These are phyloP conservation scores for Cantharis nigra DNA, from an alignment of 2,888 invertebrate genomes.

Conservation along the genomic window DNA sequence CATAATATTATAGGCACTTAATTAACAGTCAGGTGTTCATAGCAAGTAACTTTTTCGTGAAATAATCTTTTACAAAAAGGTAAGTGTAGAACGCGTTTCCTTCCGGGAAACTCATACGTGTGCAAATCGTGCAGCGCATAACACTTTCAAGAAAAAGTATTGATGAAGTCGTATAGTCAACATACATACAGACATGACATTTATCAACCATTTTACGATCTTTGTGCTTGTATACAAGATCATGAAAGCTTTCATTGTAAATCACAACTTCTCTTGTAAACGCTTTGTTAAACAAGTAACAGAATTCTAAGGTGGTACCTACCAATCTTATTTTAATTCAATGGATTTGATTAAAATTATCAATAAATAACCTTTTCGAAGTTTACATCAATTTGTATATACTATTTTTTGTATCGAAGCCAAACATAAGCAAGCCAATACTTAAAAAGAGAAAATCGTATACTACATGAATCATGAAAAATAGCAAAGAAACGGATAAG, in stretches of 20 bases:
- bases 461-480: too few species aligned
- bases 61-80: background rate
- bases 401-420: too few species aligned
- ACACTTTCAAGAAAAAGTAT: conserved; percentile 18
- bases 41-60: background rate
- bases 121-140: conserved; percentile 30
- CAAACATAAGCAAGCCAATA: too few species aligned
- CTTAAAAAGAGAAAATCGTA: too few species aligned
- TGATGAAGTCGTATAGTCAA: conserved; percentile 30
- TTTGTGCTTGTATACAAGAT: conserved; percentile 23
- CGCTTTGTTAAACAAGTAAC: conserved; percentile 13
- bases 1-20: background rate
- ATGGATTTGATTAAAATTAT: too few species aligned
- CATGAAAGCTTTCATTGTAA: conserved; percentile 25
- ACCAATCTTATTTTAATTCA: background rate
- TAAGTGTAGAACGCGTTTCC: conserved; percentile 21
- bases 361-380: too few species aligned
- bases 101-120: conserved; percentile 30
- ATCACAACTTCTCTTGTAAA: conserved; percentile 27
- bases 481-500: too few species aligned
- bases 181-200: conserved; percentile 22
- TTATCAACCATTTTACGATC: conserved; percentile 29
- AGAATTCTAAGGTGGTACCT: background rate
- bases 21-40: background rate
- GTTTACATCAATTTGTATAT: too few species aligned